Percentiles rank a stretch among this genome's conserved stretches.
Evolutionary conservation across 2,797 vertebrate genomes (phyloP).

Genomic region (Arrhamphus sclerolepis): DNA sequence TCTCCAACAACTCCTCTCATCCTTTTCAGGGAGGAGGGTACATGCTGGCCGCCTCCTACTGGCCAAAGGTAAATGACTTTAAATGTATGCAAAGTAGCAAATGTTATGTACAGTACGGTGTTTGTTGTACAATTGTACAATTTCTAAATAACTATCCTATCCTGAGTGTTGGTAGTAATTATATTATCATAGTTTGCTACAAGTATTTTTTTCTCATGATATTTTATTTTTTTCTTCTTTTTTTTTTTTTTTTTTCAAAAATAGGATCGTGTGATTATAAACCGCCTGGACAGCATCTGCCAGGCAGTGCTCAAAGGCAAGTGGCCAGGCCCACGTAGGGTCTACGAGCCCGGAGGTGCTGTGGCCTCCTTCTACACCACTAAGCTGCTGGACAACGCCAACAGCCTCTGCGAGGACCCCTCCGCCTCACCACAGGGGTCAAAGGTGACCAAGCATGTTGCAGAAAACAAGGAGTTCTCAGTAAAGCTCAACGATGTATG

Average conservation of each 20-base stretch:
- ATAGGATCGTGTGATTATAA: constrained; percentile 98
- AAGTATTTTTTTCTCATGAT: not conserved
- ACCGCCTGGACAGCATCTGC: constrained; percentile 97
- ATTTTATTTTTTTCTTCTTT: not conserved
- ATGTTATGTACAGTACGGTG: not conserved
- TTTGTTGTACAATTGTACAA: not conserved
- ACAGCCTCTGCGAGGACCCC: constrained; percentile 88
- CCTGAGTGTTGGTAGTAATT: too few species aligned
- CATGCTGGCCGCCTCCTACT: constrained; percentile 95
- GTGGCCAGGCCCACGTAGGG: constrained; percentile 91
- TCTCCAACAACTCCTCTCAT: constrained; percentile 84
- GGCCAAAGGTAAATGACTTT: constrained; percentile 91
- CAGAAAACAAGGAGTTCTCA: constrained; percentile 99
- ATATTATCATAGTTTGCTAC: too few species aligned
- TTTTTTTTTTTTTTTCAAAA: constrained; percentile 11
- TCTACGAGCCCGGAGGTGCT: constrained; percentile 87
- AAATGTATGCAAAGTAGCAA: not conserved
- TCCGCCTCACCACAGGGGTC: constrained; percentile 94
- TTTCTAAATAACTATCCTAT: not conserved
- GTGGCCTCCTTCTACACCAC: constrained; percentile 99
- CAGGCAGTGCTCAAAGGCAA: constrained; percentile 97
- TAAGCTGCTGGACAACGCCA: constrained; percentile 92
- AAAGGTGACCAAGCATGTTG: constrained; percentile 99
- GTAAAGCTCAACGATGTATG: constrained; percentile 99
- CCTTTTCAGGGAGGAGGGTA: constrained; percentile 92